Evolutionary conservation across 2,888 invertebrate species (phyloP), one percentile per base, ranked within the genome.

Genomic region (Lochmaea capreae): DNA sequence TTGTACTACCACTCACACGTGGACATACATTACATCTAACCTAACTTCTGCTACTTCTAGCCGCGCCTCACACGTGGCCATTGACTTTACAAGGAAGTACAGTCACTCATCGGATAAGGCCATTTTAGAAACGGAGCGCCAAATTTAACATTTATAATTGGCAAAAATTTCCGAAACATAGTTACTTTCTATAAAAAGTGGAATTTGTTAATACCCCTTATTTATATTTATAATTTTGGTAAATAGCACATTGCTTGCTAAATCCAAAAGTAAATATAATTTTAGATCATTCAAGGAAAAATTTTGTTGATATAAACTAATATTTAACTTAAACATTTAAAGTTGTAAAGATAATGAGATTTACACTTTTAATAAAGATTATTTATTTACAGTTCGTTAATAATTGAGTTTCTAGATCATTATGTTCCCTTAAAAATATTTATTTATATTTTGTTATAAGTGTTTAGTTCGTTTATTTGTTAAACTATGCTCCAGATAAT

Each of bases 261-360:
- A 18, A 22, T 61, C 39, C 5, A 14, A 6, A 9, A 61, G 39
- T 39, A 61, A 39, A 61, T 61, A 61, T 61, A 61, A 61, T 39
- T 39, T 61, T 3, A 33, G 61, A 61, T 61, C 11, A 61, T 61
- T 61, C 61, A 61, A 61, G 61, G 61, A 61, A 33, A 61, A 61
- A n/a, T 59, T 26, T 59, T 61, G 61, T 39, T 61, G n/a, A 16
- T 39, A 39, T 14, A 61, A 8, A 54, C 33, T 61, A 57, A 57
- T 57, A 61, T 61, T 61, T 33, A 33, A n/a, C 18, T 14, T 11
- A 58, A 58, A 58, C 39, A 33, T 61, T 33, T 61, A 26, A 39
- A 61, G 39, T 39, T 18, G 18, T 61, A 61, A 61, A 61, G 61
- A 61, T 61, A 61, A 61, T 39, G 39, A 14, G 39, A 61, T 61